These are phyloP conservation scores for Menidia beryllina DNA, from an alignment of 2,113 vertebrate species.

Conservation along the genomic window DNA sequence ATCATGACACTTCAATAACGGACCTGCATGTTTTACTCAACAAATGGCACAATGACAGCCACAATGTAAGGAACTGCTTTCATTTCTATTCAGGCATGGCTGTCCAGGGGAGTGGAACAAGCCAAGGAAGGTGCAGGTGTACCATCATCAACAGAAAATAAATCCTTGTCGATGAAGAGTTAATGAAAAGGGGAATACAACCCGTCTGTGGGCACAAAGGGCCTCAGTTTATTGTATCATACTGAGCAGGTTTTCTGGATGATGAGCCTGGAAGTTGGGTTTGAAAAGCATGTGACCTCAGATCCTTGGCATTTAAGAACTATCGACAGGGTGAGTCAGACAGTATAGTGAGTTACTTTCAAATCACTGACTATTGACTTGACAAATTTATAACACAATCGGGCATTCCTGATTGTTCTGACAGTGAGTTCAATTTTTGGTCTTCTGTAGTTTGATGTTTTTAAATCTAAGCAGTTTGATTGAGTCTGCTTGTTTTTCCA, in stretches of 20 bases:
- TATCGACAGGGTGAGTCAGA: neutral
- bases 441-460: neutral
- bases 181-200: slow-evolving; percentile 72
- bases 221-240: no score
- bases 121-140: slow-evolving; percentile 85
- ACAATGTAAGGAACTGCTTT: slow-evolving; percentile 63
- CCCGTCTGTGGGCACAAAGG: slow-evolving; percentile 56
- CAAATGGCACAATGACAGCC: slow-evolving; percentile 75
- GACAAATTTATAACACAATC: neutral
- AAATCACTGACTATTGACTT: no score
- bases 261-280: slow-evolving; percentile 36
- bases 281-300: slow-evolving; percentile 38
- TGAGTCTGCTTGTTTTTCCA: neutral
- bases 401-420: neutral
- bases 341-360: neutral
- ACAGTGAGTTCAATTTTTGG: neutral
- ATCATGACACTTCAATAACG: slow-evolving; percentile 79
- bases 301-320: slow-evolving; percentile 3
- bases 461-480: neutral
- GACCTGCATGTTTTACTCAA: slow-evolving; percentile 80
- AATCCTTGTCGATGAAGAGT: slow-evolving; percentile 68
- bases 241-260: no score
- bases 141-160: slow-evolving; percentile 87
- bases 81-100: slow-evolving; percentile 84
- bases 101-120: slow-evolving; percentile 84